Evolutionary conservation across 2,113 vertebrate genomes (phyloP), one percentile per base, ranked within the genome.

Genomic region (Sphaerodactylus townsendi): DNA sequence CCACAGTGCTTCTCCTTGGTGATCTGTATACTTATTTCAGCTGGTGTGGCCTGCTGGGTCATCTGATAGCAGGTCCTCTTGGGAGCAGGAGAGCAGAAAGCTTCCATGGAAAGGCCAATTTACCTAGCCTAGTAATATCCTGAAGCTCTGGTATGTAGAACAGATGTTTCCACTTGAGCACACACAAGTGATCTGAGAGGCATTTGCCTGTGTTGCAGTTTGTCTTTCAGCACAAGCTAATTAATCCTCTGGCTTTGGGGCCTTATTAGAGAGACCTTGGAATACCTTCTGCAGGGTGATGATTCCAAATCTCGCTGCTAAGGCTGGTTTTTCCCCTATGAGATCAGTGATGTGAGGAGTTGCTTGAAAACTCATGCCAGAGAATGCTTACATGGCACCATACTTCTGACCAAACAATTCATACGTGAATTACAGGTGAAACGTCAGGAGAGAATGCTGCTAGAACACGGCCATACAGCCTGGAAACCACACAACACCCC

Each of bases 161-260:
- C 35, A 81, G 81, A 65, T 88, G 23, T 72, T 92, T 68, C 72
- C 33, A 35, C 75, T 84, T 37, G 56, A 73, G n/a, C 35, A 15
- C 65, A 37, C 66, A 9, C 1, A 0, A 53, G 39, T 39, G 72
- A 44, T 30, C 72, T 30, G 33, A 53, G n/a, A 3, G 85, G 69
- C 23, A 79, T 84, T 78, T 84, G 73, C 53, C 35, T 70, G 66
- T 56, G 37, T 81, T 79, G 64, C 17, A 79, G 25, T 78, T 79
- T 75, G 84, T 79, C 77, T 87, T 82, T 90, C 85, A 88, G 85
- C 28, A 35, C n/a, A 1, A 23, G 68, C 65, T 77, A 48, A 65
- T 77, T 72, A 77, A 25, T 71, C 79, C 68, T 82, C 37, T 88
- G 73, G 59, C 44, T 82, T 33, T 25, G 59, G 21, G 62, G 0